Conservation (phyloP, 1,140 invertebrate genomes). For the Drosophila ironensis region DNA sequence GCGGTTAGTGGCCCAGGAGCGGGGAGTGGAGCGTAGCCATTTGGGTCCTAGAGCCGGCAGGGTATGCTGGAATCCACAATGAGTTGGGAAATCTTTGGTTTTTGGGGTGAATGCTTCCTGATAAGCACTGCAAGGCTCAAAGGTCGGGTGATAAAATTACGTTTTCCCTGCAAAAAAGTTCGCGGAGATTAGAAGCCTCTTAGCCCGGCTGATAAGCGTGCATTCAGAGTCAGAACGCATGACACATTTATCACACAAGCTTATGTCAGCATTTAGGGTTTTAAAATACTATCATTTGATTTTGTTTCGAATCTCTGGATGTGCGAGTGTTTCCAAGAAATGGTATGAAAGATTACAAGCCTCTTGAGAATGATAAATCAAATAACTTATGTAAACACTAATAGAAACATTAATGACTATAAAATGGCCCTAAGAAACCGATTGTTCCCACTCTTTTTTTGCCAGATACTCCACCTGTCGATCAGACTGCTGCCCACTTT, state of each 20-base stretch:
- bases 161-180: not conserved
- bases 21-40: not conserved
- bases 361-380: no score
- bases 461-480: constrained; percentile 4
- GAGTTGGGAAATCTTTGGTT: not conserved
- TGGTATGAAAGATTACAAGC: no score
- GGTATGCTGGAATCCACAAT: constrained; percentile 5
- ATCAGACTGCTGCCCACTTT: not conserved
- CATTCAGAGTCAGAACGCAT: not conserved
- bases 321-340: not conserved
- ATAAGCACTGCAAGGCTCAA: not conserved
- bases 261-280: not conserved
- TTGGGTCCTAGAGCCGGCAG: not conserved
- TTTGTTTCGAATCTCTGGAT: not conserved
- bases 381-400: no score
- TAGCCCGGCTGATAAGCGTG: no score
- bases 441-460: not conserved
- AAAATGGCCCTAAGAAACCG: no score
- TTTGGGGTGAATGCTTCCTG: no score
- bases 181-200: no score
- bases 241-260: not conserved
- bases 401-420: no score
- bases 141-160: not conserved
- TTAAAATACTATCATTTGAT: not conserved
- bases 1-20: constrained; percentile 38